Percentiles rank a stretch among this genome's conserved stretches.
phyloP scores from a whole-genome alignment of 2,888 invertebrate species.

The Gortyna flavago region DNA sequence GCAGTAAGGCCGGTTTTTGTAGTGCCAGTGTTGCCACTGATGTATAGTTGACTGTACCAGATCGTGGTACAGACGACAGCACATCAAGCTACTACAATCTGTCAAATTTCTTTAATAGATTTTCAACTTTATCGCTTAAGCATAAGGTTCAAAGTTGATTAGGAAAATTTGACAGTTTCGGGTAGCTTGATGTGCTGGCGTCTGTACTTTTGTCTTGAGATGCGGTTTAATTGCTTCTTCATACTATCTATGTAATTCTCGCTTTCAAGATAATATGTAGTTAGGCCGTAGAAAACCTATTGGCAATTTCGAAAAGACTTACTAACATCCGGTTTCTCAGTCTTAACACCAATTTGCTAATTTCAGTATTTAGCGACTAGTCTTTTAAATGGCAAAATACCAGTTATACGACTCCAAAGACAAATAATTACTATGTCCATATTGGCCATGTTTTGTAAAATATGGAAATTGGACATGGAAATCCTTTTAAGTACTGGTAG shows the following conservation, averaged over 20 bases:
- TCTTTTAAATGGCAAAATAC: background rate
- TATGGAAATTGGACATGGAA: background rate
- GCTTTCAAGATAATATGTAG: background rate
- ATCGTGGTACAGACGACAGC: background rate
- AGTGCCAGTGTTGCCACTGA: background rate
- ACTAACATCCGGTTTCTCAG: background rate
- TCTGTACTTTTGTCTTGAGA: no score
- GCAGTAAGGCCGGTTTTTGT: background rate
- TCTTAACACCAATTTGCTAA: background rate
- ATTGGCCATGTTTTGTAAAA: background rate
- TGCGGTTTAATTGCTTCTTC: no score
- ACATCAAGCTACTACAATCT: no score
- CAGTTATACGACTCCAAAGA: background rate
- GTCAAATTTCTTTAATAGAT: no score
- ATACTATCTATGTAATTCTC: no score
- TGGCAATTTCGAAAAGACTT: background rate
- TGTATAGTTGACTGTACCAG: background rate
- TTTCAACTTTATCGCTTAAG: no score
- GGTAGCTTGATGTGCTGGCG: no score
- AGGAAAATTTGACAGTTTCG: no score
- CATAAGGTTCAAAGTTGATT: no score
- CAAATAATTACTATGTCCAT: background rate
- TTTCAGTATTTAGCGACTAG: slow-evolving; percentile 25
- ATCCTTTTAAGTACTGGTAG: background rate
- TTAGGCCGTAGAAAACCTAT: slow-evolving; percentile 12